Evolutionary conservation across 2,113 vertebrate species (phyloP), one percentile per base, ranked within the genome.

Genomic region (Pholis gunnellus): DNA sequence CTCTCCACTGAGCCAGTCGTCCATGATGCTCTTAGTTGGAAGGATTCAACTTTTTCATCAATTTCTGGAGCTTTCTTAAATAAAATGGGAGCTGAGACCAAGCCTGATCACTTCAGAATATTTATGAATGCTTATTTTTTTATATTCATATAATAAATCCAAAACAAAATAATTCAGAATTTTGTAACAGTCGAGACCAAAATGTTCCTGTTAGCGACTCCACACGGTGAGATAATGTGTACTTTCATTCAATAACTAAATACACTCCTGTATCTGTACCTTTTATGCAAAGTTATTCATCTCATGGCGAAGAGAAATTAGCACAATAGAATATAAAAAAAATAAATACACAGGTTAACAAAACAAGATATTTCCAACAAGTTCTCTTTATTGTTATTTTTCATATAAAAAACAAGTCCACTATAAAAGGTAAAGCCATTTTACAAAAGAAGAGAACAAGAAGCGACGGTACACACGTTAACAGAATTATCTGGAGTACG

Each of bases 381-480:
- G 46, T 70, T 59, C 36, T 54, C 59, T 85, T 85, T 87, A 76
- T 81, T 84, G 40, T 78, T 64, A 71, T 61, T 78, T 67, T 79
- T 72, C 31, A 85, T 84, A 81, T 65, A 80, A 83, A 84, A 82
- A 84, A 72, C 1, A n/a, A 85, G 27, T 81, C 42, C 54, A 89
- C 82, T 81, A 76, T 76, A 86, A 84, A 31, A 84, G 70, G 59
- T 79, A 73, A 84, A 77, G 56, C 70, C 81, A 70, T 72, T 44
- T 60, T 86, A 91, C 77, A 91, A 89, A 88, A 89, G 44, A 85
- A 80, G 36, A 87, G 27, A 82, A 79, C 36, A 81, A 52, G 66
- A 82, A 76, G 71, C 52, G 15, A 86, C 73, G 82, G 56, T 83
- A 79, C 83, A 72, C 71, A 67, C 6, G 10, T 72, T 57, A 76